Evolutionary conservation across 2,113 vertebrate species (phyloP), one percentile per base, ranked within the genome.

Genomic region (Pterocles orientalis): DNA sequence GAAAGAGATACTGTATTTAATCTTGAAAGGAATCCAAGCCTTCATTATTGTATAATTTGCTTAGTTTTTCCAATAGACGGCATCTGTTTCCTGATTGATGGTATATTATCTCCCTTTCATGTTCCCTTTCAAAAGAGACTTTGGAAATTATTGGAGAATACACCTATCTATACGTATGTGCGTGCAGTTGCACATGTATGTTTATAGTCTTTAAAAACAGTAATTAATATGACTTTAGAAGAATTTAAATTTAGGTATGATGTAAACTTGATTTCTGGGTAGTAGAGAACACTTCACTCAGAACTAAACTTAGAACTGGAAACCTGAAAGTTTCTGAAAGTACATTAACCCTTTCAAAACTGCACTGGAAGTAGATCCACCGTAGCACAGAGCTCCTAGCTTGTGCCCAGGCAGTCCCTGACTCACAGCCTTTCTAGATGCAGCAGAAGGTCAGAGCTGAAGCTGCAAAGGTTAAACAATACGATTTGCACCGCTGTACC

Each of bases 1-100:
- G 66, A 89, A 83, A 51, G 58, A 2, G 19, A 66, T 93, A 85
- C 33, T 61, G 18, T 60, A 66, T 88, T 97, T 95, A 92, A 96
- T 95, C 75, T 93, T 86, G 73, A n/a, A 50, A 89, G 83, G 86
- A 89, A 90, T 57, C 34, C 16, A 7, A 94, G 73, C 68, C 90
- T 97, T 92, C 84, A 79, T 96, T 94, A 66, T 76, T 54, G 45
- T 79, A 94, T 86, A 45, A 95, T 94, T 79, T 82, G 9, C 71
- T 95, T 34, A 50, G 18, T 90, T 96, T 93, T 72, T 94, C 56
- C 83, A 36, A 71, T 29, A 86, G 69, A 70, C 8, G 4, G 61
- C 57, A 90, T 68, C 56, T 82, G 34, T 45, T 93, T 90, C 86
- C 66, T 95, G 79, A 86, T 6, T 51, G 91, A 95, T 95, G 81